phyloP scores from a whole-genome alignment of 1,140 invertebrate genomes.

The Drosophila leontia region DNA sequence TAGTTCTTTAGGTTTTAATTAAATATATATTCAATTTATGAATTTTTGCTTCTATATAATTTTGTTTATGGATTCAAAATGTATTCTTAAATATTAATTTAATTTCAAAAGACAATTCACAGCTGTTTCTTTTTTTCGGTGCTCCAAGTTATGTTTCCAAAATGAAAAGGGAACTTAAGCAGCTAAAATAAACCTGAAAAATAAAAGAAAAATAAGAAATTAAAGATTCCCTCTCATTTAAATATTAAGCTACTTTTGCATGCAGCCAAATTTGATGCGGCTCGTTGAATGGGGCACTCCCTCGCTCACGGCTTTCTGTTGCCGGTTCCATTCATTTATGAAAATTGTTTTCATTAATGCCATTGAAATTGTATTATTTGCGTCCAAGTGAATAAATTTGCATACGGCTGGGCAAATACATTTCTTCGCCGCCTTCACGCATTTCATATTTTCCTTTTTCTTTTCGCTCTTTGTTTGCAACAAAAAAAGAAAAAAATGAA shows the following conservation, averaged over 20 bases:
- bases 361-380: constrained; percentile 82
- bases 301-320: constrained; percentile 21
- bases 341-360: constrained; percentile 78
- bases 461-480: constrained; percentile 24
- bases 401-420: constrained; percentile 52
- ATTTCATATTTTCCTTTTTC: constrained; percentile 53
- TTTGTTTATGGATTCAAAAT: too few species aligned
- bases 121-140: neutral
- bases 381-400: constrained; percentile 75
- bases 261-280: constrained; percentile 62
- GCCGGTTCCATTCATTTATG: constrained; percentile 72
- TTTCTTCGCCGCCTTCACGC: constrained; percentile 46
- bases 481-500: constrained; percentile 1
- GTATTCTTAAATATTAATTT: too few species aligned
- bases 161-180: constrained; percentile 18
- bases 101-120: neutral
- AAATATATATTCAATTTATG: too few species aligned
- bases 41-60: too few species aligned
- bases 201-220: constrained; percentile 10
- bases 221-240: constrained; percentile 20
- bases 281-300: constrained; percentile 49
- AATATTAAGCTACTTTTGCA: constrained; percentile 63
- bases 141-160: too few species aligned
- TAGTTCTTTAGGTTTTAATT: too few species aligned
- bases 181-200: constrained; percentile 1